Conservation (phyloP, 30 jellyfish, hydroid and myxozoan species). For the Hydractinia echinata region DNA sequence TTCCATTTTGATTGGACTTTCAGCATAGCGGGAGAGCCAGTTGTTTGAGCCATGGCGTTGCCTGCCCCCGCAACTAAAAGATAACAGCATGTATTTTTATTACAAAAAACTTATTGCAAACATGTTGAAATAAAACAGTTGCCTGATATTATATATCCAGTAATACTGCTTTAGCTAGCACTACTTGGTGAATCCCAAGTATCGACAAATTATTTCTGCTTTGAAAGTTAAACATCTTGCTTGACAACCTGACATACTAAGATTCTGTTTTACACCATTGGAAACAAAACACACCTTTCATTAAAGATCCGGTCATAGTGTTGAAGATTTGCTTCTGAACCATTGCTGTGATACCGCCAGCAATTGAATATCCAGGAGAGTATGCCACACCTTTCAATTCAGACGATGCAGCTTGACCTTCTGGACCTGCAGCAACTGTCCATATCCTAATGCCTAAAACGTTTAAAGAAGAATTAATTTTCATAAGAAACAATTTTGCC, state of each 20-base stretch:
- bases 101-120: no score
- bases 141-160: no score
- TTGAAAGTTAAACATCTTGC: no score
- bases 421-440: slow-evolving; percentile 82
- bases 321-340: slow-evolving; percentile 52
- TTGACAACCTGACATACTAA: no score
- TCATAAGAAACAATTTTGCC: no score
- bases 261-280: background rate
- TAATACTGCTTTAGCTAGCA: no score
- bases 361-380: slow-evolving; percentile 54
- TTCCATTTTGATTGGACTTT: slow-evolving; percentile 71
- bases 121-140: no score
- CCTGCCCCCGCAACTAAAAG: slow-evolving; percentile 85
- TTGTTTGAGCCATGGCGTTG: slow-evolving; percentile 45
- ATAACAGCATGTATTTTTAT: background rate
- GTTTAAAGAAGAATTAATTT: background rate
- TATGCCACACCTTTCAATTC: slow-evolving; percentile 72
- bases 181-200: no score
- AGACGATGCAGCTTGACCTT: slow-evolving; percentile 62
- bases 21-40: slow-evolving; percentile 56
- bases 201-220: no score
- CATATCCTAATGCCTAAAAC: slow-evolving; percentile 57
- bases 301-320: slow-evolving; percentile 42
- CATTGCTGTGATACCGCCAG: slow-evolving; percentile 68
- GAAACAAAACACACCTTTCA: slow-evolving; percentile 40